Evolutionary conservation across 1,140 invertebrate genomes (phyloP), one percentile per base, ranked within the genome.

Genomic region (Hesperophylax magnus): DNA sequence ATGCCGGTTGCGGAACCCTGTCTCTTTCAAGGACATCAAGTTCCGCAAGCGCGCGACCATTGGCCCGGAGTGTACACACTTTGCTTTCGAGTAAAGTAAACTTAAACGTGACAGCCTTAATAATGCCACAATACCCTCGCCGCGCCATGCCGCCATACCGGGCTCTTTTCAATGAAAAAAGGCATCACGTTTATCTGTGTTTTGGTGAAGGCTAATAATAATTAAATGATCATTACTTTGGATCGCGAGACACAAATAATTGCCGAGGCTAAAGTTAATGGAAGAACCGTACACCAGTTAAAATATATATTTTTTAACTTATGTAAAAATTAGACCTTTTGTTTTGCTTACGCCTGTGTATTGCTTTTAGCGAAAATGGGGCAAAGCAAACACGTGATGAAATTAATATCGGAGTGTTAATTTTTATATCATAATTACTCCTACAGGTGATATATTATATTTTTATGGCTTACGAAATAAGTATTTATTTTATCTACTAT

Each of bases 41-140:
- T 76, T 76, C 72, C 72, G 72, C 53, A 54, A 54, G 24, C 27
- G 72, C 54, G 56, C 72, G 72, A 76, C 54, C 72, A 56, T 76
- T 76, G 72, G 53, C 72, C 72, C 72, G 72, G 34, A 76, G 53
- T 24, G 24, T 24, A 61, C 18, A 22, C 24, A 61, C 24, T 61
- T 24, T 61, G 18, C 58, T 24, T 22, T 22, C 34, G 18, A 61
- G 58, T 9, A 22, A 22, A 61, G 24, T 61, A 20, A 61, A 61
- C 24, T 61, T 24, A 61, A 61, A 18, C 58, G 58, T 61, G 58
- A 18, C 58, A 22, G 17, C 17, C 17, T 17, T 56, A 56, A 17
- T n/a, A 20, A 20, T 56, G 18, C 54, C 8, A 56, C 34, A 39
- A 58, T 18, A 58, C 3, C 14, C 53, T 15, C 53, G 1, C n/a